Evolutionary conservation across 1,140 invertebrate species (phyloP).

Genomic region (Cyclargus thomasi): DNA sequence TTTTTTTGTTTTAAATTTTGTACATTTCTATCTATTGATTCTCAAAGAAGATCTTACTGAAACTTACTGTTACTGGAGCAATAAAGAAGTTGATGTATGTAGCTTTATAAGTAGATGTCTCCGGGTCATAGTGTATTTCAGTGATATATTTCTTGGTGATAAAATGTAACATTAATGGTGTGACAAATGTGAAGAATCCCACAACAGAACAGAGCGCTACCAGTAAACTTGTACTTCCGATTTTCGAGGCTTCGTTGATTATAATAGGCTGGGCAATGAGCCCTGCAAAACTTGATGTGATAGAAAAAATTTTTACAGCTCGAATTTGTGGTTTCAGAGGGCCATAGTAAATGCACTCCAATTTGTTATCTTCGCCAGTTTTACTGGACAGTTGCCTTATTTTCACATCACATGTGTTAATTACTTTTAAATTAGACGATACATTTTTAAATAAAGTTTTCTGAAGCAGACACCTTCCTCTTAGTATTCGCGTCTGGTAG

Average conservation of each 20-base stretch:
- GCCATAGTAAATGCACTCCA: conserved; percentile 75
- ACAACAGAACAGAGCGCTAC: conserved; percentile 79
- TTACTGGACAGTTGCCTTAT: conserved; percentile 39
- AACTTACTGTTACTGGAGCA: conserved; percentile 76
- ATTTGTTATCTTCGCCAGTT: conserved; percentile 41
- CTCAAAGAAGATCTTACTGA: conserved; percentile 5
- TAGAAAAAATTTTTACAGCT: conserved; percentile 86
- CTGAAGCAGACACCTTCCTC: conserved; percentile 4
- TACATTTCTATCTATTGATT: too few relatives aligned
- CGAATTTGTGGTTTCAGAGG: conserved; percentile 80
- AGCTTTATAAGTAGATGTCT: conserved; percentile 81
- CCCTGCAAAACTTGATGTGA: conserved; percentile 83
- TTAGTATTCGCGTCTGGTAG: neutral
- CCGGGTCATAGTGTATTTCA: conserved; percentile 81
- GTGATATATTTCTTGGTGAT: conserved; percentile 92
- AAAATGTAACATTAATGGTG: conserved; percentile 87
- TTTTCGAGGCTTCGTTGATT: conserved; percentile 76
- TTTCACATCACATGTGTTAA: conserved; percentile 29
- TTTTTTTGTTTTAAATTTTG: too few relatives aligned
- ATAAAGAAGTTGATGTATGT: conserved; percentile 82
- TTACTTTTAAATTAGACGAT: conserved; percentile 33
- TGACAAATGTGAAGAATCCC: conserved; percentile 87
- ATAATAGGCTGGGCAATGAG: conserved; percentile 84
- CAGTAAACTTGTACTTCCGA: conserved; percentile 75
- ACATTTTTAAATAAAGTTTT: conserved; percentile 30